Base-by-base conservation (phyloP, 2,888 invertebrate species). In the Peribatodes rhomboidaria region DNA sequence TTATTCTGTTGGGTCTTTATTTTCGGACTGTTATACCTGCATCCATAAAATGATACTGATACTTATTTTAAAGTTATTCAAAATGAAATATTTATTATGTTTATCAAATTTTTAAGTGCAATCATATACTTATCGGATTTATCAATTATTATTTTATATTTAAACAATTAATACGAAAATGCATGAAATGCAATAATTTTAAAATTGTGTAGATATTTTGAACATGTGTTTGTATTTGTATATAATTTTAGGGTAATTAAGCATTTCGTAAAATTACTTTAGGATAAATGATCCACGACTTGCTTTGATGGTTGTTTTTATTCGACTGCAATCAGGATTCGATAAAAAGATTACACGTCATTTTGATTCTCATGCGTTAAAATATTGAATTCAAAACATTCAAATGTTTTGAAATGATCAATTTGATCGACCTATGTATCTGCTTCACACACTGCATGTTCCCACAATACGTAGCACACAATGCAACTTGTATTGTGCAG, bases 131-230 rank as follows among this genome's bases (percentile, higher is more conserved):
- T n/a, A 65, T 61, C 60, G 46, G 22, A 7, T 44, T 46, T 39
- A 65, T 65, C 60, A 61, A 65, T 66, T 66, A 54, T 65, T 18
- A 18, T 47, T 62, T 66, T 42, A 53, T 35, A 42, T 8, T 31
- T 65, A 49, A 16, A 49, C 55, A 50, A 27, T n/a, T 56, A 50
- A 58, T 61, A 49, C 57, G 61, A 50, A 37, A 56, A 57, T 72
- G 89, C 89, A 90, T 90, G 67, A 85, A 88, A 90, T 90, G 90
- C 90, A 89, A 87, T 85, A 84, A 84, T 61, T 74, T 74, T 75
- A 71, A 72, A 52, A 56, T 50, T 66, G n/a, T 56, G 22, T 60
- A 60, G 73, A 79, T 78, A 70, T 74, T 79, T 77, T 71, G 64
- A 74, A 81, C 74, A 78, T 76, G 70, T 82, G 55, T 59, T 59